Percentiles rank a stretch among this genome's conserved stretches.
These are phyloP conservation scores for Ceratina australensis DNA, from an alignment of 1,140 invertebrate genomes.

Conservation along the genomic window DNA sequence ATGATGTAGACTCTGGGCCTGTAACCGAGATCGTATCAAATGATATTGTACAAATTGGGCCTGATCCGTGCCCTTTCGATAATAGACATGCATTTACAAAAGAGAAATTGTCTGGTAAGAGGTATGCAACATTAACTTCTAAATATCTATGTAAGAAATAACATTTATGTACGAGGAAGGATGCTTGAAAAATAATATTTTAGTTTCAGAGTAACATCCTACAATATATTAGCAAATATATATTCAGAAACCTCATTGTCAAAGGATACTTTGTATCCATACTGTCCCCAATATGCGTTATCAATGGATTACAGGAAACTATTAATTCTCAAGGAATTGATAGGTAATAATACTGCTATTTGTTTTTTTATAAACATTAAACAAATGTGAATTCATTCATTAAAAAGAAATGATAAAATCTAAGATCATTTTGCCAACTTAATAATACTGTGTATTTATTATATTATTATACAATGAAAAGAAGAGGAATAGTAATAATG, in stretches of 20 bases:
- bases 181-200: conserved; percentile 20
- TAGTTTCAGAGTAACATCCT: conserved; percentile 90
- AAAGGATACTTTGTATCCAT: conserved; percentile 86
- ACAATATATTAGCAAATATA: conserved; percentile 93
- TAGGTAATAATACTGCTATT: conserved; percentile 79
- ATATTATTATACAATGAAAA: neutral
- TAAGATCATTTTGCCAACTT: too few relatives aligned
- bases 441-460: neutral
- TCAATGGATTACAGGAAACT: conserved; percentile 92
- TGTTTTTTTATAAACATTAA: too few relatives aligned
- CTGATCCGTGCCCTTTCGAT: conserved; percentile 90
- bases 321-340: conserved; percentile 90
- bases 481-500: neutral
- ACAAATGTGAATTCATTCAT: too few relatives aligned
- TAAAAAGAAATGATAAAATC: too few relatives aligned
- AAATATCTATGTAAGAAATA: conserved; percentile 19
- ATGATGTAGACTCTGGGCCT: conserved; percentile 81
- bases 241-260: conserved; percentile 92
- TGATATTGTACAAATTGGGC: conserved; percentile 84
- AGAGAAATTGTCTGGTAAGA: conserved; percentile 77
- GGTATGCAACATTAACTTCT: conserved; percentile 66
- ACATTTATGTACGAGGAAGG: neutral
- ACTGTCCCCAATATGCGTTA: conserved; percentile 89
- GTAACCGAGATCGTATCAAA: conserved; percentile 81
- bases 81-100: conserved; percentile 86